Percentiles rank a stretch among this genome's conserved stretches.
phyloP scores from a whole-genome alignment of 2,113 vertebrate genomes.

The Verasper variegatus region DNA sequence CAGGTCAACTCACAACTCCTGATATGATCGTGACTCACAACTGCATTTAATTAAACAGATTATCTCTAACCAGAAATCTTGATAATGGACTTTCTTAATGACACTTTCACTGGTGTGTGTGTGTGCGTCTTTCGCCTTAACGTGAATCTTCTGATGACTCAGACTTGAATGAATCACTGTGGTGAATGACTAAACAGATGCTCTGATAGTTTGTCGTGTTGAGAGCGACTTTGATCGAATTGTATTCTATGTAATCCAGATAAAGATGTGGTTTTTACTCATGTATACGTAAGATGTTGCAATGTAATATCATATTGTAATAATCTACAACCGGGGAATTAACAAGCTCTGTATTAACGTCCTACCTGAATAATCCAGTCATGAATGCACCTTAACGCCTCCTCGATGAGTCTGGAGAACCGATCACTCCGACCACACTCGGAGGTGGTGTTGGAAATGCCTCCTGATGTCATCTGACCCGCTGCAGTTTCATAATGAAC shows the following conservation, averaged over 20 bases:
- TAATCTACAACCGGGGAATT: too few relatives aligned
- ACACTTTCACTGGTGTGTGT: slow-evolving; percentile 1
- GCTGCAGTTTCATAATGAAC: too few relatives aligned
- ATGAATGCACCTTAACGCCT: too few relatives aligned
- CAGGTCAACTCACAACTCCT: not conserved
- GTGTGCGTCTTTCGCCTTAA: not conserved
- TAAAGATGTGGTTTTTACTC: not conserved
- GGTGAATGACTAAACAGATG: slow-evolving; percentile 1
- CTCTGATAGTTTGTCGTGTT: not conserved
- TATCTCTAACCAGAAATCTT: slow-evolving; percentile 2
- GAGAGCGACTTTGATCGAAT: not conserved
- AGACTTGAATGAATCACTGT: not conserved
- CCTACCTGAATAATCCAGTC: too few relatives aligned
- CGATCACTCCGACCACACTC: too few relatives aligned
- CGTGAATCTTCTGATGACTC: slow-evolving; percentile 4
- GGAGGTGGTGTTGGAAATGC: too few relatives aligned
- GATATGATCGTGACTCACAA: slow-evolving; percentile 7
- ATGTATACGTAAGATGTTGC: not conserved
- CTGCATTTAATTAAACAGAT: not conserved
- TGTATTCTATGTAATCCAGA: not conserved
- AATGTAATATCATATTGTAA: too few relatives aligned
- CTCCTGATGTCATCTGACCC: too few relatives aligned
- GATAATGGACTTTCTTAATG: slow-evolving; percentile 11
- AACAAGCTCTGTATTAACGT: too few relatives aligned
- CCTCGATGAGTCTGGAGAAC: too few relatives aligned